A percentile compares a stretch with the other conserved stretches of the same genome.
These are phyloP conservation scores for Sebastes trivittatus DNA, from an alignment of 2,797 vertebrate species.

Conservation along the genomic window DNA sequence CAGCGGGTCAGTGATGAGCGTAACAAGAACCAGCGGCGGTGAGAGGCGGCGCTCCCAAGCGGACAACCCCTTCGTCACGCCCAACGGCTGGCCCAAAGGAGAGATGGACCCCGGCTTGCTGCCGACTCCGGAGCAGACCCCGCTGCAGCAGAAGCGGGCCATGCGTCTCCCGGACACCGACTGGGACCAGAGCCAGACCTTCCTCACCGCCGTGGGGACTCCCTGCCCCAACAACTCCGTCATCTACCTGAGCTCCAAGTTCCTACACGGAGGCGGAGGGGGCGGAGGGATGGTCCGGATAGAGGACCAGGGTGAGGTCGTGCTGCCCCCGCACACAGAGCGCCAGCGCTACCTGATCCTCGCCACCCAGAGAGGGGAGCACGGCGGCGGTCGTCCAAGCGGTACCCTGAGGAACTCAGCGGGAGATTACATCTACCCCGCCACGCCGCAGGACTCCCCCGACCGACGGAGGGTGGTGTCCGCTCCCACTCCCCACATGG, in stretches of 20 bases:
- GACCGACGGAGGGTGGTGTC: constrained; percentile 92
- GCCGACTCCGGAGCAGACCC: constrained; percentile 96
- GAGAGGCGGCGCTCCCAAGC: constrained; percentile 80
- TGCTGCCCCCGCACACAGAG: constrained; percentile 78
- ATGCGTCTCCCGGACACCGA: constrained; percentile 81
- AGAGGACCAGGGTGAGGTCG: constrained; percentile 78
- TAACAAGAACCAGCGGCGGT: constrained; percentile 87
- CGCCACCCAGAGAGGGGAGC: constrained; percentile 78
- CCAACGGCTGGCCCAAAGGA: constrained; percentile 92
- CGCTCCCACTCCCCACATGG: constrained; percentile 88
- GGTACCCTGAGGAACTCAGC: constrained; percentile 82
- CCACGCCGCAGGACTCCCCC: constrained; percentile 89
- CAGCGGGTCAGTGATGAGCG: constrained; percentile 91
- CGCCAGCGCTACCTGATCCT: constrained; percentile 87
- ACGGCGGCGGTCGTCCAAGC: constrained; percentile 71
- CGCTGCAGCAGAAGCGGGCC: constrained; percentile 91
- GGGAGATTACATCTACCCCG: constrained; percentile 87
- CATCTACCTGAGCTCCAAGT: constrained; percentile 87
- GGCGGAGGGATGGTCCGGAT: constrained; percentile 77
- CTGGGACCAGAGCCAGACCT: constrained; percentile 92
- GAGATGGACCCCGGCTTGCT: constrained; percentile 91
- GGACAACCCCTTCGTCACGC: constrained; percentile 87
- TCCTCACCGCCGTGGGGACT: constrained; percentile 83
- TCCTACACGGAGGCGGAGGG: constrained; percentile 78
- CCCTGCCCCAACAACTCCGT: constrained; percentile 83